Evolutionary conservation across 2,113 vertebrate species (phyloP), one percentile per base, ranked within the genome.

Genomic region (Apistogramma diplotaenia): DNA sequence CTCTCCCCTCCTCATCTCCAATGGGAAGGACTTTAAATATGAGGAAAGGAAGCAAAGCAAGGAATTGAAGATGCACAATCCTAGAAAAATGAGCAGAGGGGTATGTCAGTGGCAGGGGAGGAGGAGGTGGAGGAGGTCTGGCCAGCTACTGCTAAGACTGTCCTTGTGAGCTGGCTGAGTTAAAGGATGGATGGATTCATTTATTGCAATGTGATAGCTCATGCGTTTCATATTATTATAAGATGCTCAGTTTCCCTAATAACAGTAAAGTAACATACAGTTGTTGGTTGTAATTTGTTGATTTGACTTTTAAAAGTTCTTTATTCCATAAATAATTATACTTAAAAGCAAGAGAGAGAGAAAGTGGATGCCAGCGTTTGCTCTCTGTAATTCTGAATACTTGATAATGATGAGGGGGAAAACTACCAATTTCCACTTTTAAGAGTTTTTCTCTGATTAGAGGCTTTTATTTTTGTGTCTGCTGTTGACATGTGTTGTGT

Each of bases 271-370:
- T 1, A 43, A 43, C 0, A 1, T 6, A 23, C 13, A 62, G 12
- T 35, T 62, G n/a, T 23, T 40, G 4, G 60, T 43, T 62, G 60
- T 62, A 62, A 62, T 40, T 62, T 62, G 60, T 62, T 62, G 35
- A 62, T 25, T 40, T 62, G n/a, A 62, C 3, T 62, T 0, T n/a
- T n/a, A n/a, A 62, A 62, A 62, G 40, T 62, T 40, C 60, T 62
- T 9, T 62, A 62, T 0, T 62, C n/a, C 40, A 18, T 43, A 65
- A 65, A 61, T 19, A 10, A 61, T 37, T 15, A 5, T 2, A 61
- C 37, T 33, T 21, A 35, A 43, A 13, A 62, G 35, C 16, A 4
- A 40, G n/a, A 37, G 35, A 37, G 35, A 10, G 10, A 62, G 61
- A 18, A 8, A 43, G 21, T 25, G 25, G 8, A 65, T 25, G 37